Base-by-base conservation (phyloP, 2,888 invertebrate genomes). In the Ichneumon xanthorius region DNA sequence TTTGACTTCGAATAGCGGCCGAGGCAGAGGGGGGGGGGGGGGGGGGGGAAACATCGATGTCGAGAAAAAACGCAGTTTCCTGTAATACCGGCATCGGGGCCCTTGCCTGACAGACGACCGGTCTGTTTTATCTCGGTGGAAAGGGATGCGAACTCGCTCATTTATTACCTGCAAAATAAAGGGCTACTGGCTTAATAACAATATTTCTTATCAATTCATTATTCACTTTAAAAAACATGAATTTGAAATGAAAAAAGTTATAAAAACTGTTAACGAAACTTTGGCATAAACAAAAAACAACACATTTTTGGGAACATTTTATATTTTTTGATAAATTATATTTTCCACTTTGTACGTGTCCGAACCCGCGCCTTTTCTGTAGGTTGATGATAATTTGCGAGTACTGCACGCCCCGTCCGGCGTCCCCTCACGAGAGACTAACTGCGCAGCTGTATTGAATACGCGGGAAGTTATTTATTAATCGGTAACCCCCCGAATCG, bases 381-480 rank as follows among this genome's bases (percentile, higher is more conserved):
- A 5, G 26, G 9, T 22, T 30, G 33, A 48, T 63, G 16, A 63
- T n/a, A 30, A 63, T n/a, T 61, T 16, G n/a, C 3, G 50, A 55
- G 67, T 63, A 73, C 79, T 68, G 79, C 45, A 26, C 5, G 58
- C 16, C 14, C 16, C 16, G 16, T 11, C 40, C 7, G 40, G 45
- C 16, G 4, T 14, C 67, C 55, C 26, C 26, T 30, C 37, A 58
- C 50, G 26, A 58, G 26, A 63, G 16, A 19, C 53, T 63, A 9
- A 53, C 72, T 55, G 37, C 72, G 68, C 65, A 63, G n/a, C 63
- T 45, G 22, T 67, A 26, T 58, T n/a, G n/a, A 33, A 45, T 72
- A 68, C 81, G 85, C 85, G 85, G 85, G 85, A 85, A 65, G 48
- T 48, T 1, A 30, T 58, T 76, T 14, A 40, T 58, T 26, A 11